phyloP scores from a whole-genome alignment of 2,888 invertebrate genomes.

The Rhogogaster chlorosoma region DNA sequence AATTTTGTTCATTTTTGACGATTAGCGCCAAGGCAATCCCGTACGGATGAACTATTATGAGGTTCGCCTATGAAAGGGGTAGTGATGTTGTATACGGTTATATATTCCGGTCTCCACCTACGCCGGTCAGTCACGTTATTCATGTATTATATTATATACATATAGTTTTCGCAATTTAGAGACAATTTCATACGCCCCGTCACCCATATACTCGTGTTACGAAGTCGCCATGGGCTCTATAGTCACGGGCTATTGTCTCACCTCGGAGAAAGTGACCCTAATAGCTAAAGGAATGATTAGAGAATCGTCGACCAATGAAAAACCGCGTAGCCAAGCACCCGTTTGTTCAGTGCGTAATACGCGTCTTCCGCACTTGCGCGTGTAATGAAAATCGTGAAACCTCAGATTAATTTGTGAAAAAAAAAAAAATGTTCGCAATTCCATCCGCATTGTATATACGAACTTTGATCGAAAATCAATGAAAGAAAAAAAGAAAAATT shows the following conservation, averaged over 20 bases:
- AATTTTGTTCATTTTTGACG: not conserved
- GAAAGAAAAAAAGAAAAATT: not conserved
- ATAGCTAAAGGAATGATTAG: constrained; percentile 71
- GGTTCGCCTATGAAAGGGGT: not conserved
- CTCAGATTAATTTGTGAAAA: no score
- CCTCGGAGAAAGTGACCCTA: constrained; percentile 73
- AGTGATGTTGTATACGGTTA: not conserved
- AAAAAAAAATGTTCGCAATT: no score
- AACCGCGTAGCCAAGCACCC: constrained; percentile 55
- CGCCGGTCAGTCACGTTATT: not conserved
- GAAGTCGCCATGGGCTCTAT: constrained; percentile 24
- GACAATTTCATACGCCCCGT: constrained; percentile 27
- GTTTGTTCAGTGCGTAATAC: not conserved
- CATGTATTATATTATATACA: not conserved
- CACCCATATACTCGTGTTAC: constrained; percentile 16
- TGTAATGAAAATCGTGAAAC: not conserved
- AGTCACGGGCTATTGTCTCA: constrained; percentile 62
- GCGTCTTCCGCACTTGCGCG: not conserved
- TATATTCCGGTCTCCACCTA: not conserved
- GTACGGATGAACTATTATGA: not conserved
- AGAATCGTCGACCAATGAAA: constrained; percentile 67
- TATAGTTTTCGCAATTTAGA: constrained; percentile 30
- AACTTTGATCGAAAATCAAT: no score
- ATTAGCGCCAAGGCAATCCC: not conserved
- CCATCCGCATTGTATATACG: no score